Percentiles rank a stretch among this genome's conserved stretches.
These are phyloP conservation scores for Leptopilina boulardi DNA, from an alignment of 1,140 invertebrate genomes.

Conservation along the genomic window DNA sequence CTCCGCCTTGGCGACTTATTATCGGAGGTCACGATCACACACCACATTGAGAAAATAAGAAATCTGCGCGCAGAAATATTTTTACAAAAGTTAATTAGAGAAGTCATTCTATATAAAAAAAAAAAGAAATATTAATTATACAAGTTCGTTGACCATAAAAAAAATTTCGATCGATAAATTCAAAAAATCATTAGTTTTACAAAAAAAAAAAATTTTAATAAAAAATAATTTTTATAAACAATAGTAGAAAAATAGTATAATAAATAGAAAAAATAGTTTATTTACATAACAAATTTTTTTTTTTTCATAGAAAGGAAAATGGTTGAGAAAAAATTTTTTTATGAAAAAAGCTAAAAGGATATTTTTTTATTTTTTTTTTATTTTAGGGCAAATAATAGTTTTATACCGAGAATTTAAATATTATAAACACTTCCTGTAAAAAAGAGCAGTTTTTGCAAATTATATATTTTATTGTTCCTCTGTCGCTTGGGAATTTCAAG, in stretches of 20 bases:
- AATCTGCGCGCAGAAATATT: constrained; percentile 1
- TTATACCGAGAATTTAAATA: not conserved
- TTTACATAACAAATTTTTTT: no score
- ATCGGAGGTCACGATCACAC: constrained; percentile 10
- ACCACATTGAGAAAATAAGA: not conserved
- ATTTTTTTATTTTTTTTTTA: no score
- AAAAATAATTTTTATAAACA: no score
- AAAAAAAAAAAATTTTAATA: no score
- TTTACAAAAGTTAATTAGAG: constrained; percentile 6
- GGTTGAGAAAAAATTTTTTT: no score
- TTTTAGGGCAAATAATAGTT: no score
- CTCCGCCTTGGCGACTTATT: constrained; percentile 3
- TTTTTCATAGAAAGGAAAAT: no score
- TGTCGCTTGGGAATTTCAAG: not conserved
- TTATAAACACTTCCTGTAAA: not conserved
- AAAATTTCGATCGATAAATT: not conserved
- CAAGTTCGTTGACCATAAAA: constrained; percentile 18
- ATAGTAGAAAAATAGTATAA: no score
- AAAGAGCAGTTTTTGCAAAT: not conserved
- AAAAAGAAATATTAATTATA: constrained; percentile 1
- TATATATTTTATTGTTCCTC: not conserved
- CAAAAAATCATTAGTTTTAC: no score
- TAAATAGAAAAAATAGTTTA: no score
- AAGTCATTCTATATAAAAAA: not conserved
- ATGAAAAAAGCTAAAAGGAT: no score